Base-by-base conservation (phyloP, 2,113 vertebrate species). In the Caretta caretta region DNA sequence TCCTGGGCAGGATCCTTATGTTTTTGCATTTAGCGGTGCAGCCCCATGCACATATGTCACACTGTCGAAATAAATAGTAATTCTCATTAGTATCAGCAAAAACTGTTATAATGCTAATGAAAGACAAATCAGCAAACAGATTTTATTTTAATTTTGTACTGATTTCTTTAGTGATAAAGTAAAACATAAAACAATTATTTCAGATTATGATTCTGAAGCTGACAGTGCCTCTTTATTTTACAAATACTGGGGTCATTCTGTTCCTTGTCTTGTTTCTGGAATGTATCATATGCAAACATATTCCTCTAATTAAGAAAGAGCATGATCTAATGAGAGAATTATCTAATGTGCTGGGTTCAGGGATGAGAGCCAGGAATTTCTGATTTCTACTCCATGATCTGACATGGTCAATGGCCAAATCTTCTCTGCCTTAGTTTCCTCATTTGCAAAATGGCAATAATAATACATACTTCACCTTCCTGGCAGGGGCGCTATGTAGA, bases 371-470 rank as follows among this genome's bases (percentile, higher is more conserved):
- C 29, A 90, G 79, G 1, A 57, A 10, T 72, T 69, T 57, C 24
- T 88, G 59, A 86, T 86, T 50, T 4, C 1, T 8, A 84, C 48
- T 84, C 56, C 35, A 48, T 75, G 6, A 87, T 54, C 8, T 9
- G 95, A 89, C 79, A 95, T 57, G 56, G 29, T 59, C 42, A 46
- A 35, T 17, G 56, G 57, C 29, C 38, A 59, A 59, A 83, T 5
- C 42, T 31, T 62, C 17, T 12, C 57, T 69, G n/a, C 87, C 87
- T 86, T 82, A 69, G 50, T 88, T 95, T 22, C 50, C 10, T 53
- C 53, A 80, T 88, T 87, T 92, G 88, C 80, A 78, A 93, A 97
- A 82, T 87, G 84, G 75, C 83, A 87, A 90, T 78, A 90, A 62
- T 57, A 51, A 42, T 50, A 48, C 11, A 87, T 13, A n/a, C 20